These are phyloP conservation scores for Gyrodactylus salaris DNA, from an alignment of 1,140 invertebrate genomes.

Conservation along the genomic window DNA sequence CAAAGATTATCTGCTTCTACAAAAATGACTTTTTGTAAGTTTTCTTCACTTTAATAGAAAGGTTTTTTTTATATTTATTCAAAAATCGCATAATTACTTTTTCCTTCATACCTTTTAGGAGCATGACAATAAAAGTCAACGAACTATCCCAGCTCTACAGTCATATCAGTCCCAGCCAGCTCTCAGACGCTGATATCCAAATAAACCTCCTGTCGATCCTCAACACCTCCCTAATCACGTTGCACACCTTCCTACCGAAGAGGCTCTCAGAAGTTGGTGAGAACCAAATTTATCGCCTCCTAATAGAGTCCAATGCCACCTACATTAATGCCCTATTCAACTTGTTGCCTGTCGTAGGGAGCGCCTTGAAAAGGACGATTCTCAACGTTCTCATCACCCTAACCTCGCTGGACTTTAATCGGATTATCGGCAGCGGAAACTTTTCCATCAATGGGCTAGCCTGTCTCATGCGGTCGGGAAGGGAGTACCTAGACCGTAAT, in stretches of 20 bases:
- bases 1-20: neutral
- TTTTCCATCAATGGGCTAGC: neutral
- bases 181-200: neutral
- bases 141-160: neutral
- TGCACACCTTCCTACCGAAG: neutral
- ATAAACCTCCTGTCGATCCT: neutral
- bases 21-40: neutral
- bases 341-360: neutral
- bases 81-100: neutral
- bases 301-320: neutral
- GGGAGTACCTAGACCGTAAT: neutral
- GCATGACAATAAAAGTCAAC: neutral
- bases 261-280: neutral
- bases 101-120: neutral
- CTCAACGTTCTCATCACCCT: neutral
- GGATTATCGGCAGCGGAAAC: neutral
- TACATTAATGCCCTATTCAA: neutral
- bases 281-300: neutral
- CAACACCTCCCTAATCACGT: neutral
- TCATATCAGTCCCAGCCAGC: neutral
- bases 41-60: neutral
- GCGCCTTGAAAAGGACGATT: neutral
- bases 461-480: neutral
- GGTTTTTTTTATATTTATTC: too few relatives aligned
- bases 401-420: neutral